These are phyloP conservation scores for Donacobius atricapilla DNA, from an alignment of 2,113 vertebrate species.

Conservation along the genomic window DNA sequence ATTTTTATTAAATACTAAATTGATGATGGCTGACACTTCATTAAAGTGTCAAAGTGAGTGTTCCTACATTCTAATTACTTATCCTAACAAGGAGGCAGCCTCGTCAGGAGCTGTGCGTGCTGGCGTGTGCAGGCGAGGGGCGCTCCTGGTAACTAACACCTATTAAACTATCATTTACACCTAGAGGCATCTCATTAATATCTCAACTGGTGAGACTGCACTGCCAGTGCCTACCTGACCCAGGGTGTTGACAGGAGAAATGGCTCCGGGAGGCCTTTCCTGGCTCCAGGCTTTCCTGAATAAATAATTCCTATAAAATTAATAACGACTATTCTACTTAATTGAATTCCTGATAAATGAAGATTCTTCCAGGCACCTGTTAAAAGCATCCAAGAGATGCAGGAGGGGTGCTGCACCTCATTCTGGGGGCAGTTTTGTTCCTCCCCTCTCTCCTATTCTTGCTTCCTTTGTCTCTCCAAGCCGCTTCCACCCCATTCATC, in stretches of 20 bases:
- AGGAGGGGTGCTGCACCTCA: neutral
- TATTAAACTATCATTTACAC: constrained; percentile 98
- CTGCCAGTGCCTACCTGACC: constrained; percentile 84
- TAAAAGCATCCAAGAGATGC: neutral
- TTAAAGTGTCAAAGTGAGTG: constrained; percentile 78
- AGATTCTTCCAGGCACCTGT: neutral
- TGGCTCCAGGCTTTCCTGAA: constrained; percentile 66
- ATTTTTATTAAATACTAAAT: constrained; percentile 79
- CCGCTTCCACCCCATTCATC: neutral
- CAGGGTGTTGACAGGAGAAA: constrained; percentile 74
- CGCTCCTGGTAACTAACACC: constrained; percentile 89
- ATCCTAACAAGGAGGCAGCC: constrained; percentile 77
- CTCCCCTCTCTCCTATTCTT: neutral
- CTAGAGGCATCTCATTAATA: constrained; percentile 98
- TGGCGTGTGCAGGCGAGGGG: constrained; percentile 72
- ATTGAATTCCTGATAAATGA: constrained; percentile 77
- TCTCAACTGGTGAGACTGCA: constrained; percentile 80
- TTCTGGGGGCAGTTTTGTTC: neutral
- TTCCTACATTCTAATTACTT: constrained; percentile 82
- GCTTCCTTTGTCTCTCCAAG: neutral
- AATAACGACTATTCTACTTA: constrained; percentile 70
- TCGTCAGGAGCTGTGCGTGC: constrained; percentile 62
- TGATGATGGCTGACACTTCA: constrained; percentile 81
- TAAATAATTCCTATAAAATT: constrained; percentile 79
- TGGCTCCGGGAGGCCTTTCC: constrained; percentile 73